Evolutionary conservation across 2,888 invertebrate genomes (phyloP).

Genomic region (Dryocosmus kuriphilus): DNA sequence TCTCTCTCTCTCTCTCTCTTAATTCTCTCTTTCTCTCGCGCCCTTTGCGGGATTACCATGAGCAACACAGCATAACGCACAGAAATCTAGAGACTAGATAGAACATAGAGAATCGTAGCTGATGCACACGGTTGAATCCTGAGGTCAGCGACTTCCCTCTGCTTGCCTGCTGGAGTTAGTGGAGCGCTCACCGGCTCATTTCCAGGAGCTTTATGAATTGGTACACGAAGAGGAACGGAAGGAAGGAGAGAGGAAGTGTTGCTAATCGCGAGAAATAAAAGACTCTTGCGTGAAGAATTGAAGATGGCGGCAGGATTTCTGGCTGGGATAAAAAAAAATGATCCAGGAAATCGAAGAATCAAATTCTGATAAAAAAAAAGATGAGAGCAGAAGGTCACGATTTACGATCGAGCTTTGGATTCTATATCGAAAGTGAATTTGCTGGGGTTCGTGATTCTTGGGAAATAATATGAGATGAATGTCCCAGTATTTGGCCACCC

Average conservation of each 20-base stretch:
- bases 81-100: slow-evolving; percentile 50
- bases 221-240: slow-evolving; percentile 67
- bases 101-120: slow-evolving; percentile 68
- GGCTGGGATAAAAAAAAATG: background rate
- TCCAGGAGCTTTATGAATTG: slow-evolving; percentile 72
- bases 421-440: background rate
- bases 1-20: slow-evolving; percentile 39
- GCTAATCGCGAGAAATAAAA: slow-evolving; percentile 23
- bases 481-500: background rate
- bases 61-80: slow-evolving; percentile 67
- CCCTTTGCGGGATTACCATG: slow-evolving; percentile 68
- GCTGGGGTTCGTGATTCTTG: background rate
- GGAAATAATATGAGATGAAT: background rate
- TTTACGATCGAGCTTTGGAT: background rate
- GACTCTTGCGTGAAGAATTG: background rate
- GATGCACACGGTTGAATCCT: slow-evolving; percentile 76
- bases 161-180: slow-evolving; percentile 75
- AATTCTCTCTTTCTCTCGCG: slow-evolving; percentile 44
- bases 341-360: background rate
- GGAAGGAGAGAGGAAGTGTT: slow-evolving; percentile 52
- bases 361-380: background rate
- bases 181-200: slow-evolving; percentile 72
- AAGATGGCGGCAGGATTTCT: slow-evolving; percentile 7
- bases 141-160: slow-evolving; percentile 77
- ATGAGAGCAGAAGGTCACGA: background rate